Base-by-base conservation (phyloP, 1,140 invertebrate species). In the Drosophila baimaii region DNA sequence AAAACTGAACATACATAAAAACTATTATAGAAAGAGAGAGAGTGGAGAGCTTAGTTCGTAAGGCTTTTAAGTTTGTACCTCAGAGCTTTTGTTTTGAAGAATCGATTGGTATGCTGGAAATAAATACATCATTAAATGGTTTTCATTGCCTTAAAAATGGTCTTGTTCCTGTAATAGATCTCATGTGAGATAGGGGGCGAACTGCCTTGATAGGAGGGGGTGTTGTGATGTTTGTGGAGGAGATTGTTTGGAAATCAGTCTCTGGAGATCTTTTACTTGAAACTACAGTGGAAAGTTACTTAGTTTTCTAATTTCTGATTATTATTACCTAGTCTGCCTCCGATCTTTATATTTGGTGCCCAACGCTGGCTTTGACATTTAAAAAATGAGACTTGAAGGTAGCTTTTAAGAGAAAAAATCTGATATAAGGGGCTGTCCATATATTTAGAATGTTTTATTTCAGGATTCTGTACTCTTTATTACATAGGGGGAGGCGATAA, bases 51-150 rank as follows among this genome's bases (percentile, higher is more conserved):
- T 33, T 82, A 88, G 82, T 68, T 65, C 21, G 57, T 83, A 89
- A 86, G 83, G 61, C 74, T 88, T 86, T 86, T 88, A 79, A 89
- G 81, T 86, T 88, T 89, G 79, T 86, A 86, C 76, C 84, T 83
- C 76, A 88, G 51, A 54, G 64, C 41, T 77, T 69, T 79, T 83
- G 83, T 77, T 86, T 84, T 88, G 68, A 83, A 73, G 68, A 79
- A 83, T 83, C 66, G 79, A 83, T 83, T 83, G 79, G 84, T 89
- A 86, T 83, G 77, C 84, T 89, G 83, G 81, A 86, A 54, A 70
- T 89, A 79, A 86, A 86, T 79, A 85, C 73, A 85, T 81, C 63
- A 79, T 76, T 68, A 51, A 72, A 76, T 81, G 81, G 72, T 85
- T 81, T 73, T 85, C 55, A 85, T 54, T 73, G 63, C 47, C 58